These are phyloP conservation scores for Neoscelio sp. DNA, from an alignment of 2,888 invertebrate species.

Conservation along the genomic window DNA sequence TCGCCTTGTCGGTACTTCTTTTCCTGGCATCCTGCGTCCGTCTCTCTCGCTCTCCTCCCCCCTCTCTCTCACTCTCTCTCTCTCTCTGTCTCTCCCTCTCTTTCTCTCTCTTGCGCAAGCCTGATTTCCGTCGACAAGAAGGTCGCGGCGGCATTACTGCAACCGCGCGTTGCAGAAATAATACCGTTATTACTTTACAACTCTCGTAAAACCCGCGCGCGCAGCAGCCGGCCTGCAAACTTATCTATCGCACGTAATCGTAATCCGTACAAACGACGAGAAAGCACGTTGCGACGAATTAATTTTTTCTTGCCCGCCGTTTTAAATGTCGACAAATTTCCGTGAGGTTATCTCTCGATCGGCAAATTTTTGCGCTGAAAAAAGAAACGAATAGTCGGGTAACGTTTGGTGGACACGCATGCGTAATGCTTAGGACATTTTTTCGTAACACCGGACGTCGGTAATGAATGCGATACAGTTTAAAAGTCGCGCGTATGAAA, in stretches of 20 bases:
- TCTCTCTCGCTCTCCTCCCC: constrained; percentile 36
- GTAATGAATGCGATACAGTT: constrained; percentile 33
- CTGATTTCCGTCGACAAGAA: constrained; percentile 60
- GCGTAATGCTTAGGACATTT: constrained; percentile 38
- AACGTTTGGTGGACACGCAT: constrained; percentile 41
- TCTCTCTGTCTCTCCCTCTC: constrained; percentile 32
- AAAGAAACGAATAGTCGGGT: too few relatives aligned
- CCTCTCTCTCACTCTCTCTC: constrained; percentile 26
- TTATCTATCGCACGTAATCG: constrained; percentile 55
- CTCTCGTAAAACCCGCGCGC: constrained; percentile 66
- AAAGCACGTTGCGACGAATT: constrained; percentile 1
- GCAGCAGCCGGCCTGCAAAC: constrained; percentile 50
- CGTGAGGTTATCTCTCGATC: constrained; percentile 29
- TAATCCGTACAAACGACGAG: constrained; percentile 40
- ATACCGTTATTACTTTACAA: constrained; percentile 70
- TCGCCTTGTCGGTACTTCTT: constrained; percentile 52
- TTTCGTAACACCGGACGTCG: constrained; percentile 37
- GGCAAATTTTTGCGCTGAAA: too few relatives aligned
- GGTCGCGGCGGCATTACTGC: constrained; percentile 47
- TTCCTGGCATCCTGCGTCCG: constrained; percentile 51
- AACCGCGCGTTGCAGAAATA: constrained; percentile 64
- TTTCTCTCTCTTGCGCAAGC: constrained; percentile 43
- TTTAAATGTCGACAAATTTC: constrained; percentile 43
- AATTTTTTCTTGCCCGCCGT: constrained; percentile 21
- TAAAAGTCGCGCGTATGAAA: too few relatives aligned